Evolutionary conservation across 2,113 vertebrate genomes (phyloP), one percentile per base, ranked within the genome.

Genomic region (Nansenia antarctica): DNA sequence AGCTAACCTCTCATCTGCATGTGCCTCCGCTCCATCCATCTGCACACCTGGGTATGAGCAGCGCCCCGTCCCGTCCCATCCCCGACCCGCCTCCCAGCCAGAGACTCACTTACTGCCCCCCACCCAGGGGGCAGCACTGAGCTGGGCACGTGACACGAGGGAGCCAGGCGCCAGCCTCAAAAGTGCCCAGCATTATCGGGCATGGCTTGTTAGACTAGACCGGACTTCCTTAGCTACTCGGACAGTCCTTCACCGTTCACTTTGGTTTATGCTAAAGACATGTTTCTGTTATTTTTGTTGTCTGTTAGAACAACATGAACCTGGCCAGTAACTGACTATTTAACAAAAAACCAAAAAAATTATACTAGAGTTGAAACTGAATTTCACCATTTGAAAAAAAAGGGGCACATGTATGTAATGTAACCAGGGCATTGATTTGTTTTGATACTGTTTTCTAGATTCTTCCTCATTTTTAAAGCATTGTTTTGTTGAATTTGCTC

Each of bases 21-120:
- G 92, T 86, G 85, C 91, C 90, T 92, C 87, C 81, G 86, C 71
- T 81, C 81, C 87, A 89, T 84, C 85, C 80, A 86, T 86, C 86
- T 86, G 86, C 85, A 92, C 87, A 90, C 92, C 92, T 92, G 90
- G 90, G 87, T 92, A 92, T 92, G 91, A 93, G 91, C 91, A 92
- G 89, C 89, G 89, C 90, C 89, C 92, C 87, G 52, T 74, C 68
- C 68, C 52, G 58, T 39, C 65, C 59, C 73, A 74, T 63, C 52
- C n/a, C 65, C 37, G 30, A 18, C 24, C 53, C 9, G 49, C 67
- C 69, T 63, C 55, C 55, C 63, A 54, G 29, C 22, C 35, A 67
- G 63, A 63, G 9, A 67, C 31, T 68, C 30, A 61, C 66, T n/a
- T n/a, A n/a, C 66, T 67, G 26, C 55, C 30, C 58, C 30, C 31